These are phyloP conservation scores for Dipodomys merriami DNA, from an alignment of 2,113 vertebrate genomes.

Conservation along the genomic window DNA sequence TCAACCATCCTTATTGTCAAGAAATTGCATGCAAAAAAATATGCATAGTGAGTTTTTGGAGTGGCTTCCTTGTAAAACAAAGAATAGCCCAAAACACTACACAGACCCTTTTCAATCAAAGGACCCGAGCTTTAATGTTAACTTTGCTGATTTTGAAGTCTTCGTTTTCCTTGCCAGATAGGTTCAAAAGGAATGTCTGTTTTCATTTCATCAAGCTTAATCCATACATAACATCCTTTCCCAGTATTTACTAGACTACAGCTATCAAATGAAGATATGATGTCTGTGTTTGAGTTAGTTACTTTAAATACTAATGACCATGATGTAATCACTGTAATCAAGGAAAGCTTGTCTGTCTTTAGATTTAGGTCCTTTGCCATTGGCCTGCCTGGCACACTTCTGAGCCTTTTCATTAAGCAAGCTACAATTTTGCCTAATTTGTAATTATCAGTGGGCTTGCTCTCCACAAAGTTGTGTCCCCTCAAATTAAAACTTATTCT, in stretches of 20 bases:
- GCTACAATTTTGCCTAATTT: slow-evolving; percentile 85
- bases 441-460: slow-evolving; percentile 77
- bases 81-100: slow-evolving; percentile 83
- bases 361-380: slow-evolving; percentile 84
- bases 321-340: slow-evolving; percentile 89
- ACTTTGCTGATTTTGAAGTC: slow-evolving; percentile 90
- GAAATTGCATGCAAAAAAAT: slow-evolving; percentile 56
- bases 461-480: slow-evolving; percentile 73
- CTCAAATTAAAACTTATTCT: slow-evolving; percentile 78
- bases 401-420: slow-evolving; percentile 85
- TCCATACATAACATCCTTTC: slow-evolving; percentile 89
- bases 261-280: slow-evolving; percentile 91
- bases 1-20: slow-evolving; percentile 55
- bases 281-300: slow-evolving; percentile 90
- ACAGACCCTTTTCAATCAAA: slow-evolving; percentile 90
- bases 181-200: slow-evolving; percentile 91
- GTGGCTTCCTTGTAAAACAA: slow-evolving; percentile 83
- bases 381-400: slow-evolving; percentile 82
- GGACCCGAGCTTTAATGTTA: slow-evolving; percentile 86
- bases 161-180: slow-evolving; percentile 90
- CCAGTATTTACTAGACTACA: slow-evolving; percentile 87
- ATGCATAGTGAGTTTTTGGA: slow-evolving; percentile 57
- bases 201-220: slow-evolving; percentile 91
- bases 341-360: slow-evolving; percentile 87
- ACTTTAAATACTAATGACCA: slow-evolving; percentile 87